Percentiles rank a stretch among this genome's conserved stretches.
Evolutionary conservation across 2,888 invertebrate species (phyloP).

Genomic region (Conus canariensis): DNA sequence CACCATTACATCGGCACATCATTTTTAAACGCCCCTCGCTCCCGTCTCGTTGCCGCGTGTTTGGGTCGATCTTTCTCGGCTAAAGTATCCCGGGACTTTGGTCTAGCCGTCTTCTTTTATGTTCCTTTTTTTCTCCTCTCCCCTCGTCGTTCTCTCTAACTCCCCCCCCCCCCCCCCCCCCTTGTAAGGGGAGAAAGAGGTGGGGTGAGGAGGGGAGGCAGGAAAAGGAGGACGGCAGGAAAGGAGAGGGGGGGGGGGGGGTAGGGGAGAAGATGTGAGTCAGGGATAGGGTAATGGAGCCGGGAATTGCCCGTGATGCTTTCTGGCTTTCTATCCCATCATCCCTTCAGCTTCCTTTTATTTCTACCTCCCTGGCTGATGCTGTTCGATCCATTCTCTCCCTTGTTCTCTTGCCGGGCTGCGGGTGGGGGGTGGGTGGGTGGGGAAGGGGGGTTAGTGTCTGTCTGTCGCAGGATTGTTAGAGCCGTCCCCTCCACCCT

Average conservation of each 20-base stretch:
- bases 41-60: background rate
- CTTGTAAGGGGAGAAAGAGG: background rate
- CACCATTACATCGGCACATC: conserved; percentile 18
- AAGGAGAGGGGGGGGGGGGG: background rate
- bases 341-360: background rate
- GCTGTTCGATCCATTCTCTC: too few relatives aligned
- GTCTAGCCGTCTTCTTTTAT: background rate
- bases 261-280: too few relatives aligned
- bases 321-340: background rate
- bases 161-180: too few relatives aligned
- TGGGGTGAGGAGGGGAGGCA: too few relatives aligned
- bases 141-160: too few relatives aligned
- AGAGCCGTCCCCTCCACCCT: background rate
- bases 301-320: too few relatives aligned
- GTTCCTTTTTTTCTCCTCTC: background rate
- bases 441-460: too few relatives aligned
- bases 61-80: background rate
- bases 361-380: background rate
- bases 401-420: too few relatives aligned
- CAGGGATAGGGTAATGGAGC: too few relatives aligned
- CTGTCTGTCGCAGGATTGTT: too few relatives aligned
- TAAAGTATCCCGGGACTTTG: background rate
- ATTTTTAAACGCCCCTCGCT: background rate
- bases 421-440: too few relatives aligned
- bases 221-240: background rate